Percentiles rank a stretch among this genome's conserved stretches.
Evolutionary conservation across 2,888 invertebrate species (phyloP).

Genomic region (Serripes groenlandicus): DNA sequence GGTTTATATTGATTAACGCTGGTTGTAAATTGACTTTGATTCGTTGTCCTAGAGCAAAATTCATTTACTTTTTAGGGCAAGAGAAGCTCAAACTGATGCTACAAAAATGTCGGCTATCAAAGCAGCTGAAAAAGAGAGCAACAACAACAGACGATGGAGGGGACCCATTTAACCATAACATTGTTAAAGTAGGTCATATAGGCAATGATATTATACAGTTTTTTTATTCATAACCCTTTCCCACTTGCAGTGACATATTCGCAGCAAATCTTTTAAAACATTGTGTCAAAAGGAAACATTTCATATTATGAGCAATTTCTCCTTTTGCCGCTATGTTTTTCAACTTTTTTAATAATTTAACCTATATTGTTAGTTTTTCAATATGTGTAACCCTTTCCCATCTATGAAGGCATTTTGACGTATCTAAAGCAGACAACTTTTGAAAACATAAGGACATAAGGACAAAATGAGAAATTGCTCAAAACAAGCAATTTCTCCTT

Average conservation of each 20-base stretch:
- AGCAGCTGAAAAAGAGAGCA: slow-evolving; percentile 6
- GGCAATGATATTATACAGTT: no score
- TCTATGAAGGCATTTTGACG: no score
- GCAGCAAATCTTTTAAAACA: not conserved
- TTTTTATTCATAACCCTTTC: not conserved
- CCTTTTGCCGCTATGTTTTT: not conserved
- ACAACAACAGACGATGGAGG: slow-evolving; percentile 34
- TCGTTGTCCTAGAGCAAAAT: no score
- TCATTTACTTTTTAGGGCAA: slow-evolving; percentile 32
- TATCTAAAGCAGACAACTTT: no score
- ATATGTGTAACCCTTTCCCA: no score
- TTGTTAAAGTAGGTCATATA: slow-evolving; percentile 25
- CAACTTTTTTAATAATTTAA: no score
- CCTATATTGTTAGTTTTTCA: no score
- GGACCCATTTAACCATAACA: slow-evolving; percentile 54
- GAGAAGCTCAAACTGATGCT: slow-evolving; percentile 49
- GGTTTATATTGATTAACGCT: not conserved
- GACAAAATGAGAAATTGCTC: no score
- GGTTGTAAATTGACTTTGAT: no score
- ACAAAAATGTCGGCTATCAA: slow-evolving; percentile 38
- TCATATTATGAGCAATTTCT: not conserved
- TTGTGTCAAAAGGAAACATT: not conserved
- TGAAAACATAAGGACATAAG: no score
- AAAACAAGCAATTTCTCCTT: not conserved
- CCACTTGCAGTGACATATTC: not conserved